Evolutionary conservation across 2,797 vertebrate genomes (phyloP), one percentile per base, ranked within the genome.

Genomic region (Gambelia wislizenii): DNA sequence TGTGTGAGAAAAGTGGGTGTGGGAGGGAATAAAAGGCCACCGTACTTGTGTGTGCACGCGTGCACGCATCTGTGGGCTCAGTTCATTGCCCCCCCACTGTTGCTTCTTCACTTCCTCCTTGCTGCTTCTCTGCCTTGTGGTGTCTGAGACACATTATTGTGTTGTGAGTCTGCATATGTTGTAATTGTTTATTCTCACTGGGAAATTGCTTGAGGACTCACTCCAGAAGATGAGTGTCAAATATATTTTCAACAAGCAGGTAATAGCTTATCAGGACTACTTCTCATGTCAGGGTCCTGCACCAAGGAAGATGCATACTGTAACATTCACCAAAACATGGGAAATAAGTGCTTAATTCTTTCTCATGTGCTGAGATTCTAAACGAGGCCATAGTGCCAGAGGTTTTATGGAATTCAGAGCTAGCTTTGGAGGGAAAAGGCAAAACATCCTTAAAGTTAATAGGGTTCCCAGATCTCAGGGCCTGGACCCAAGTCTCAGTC

Each of bases 201-300:
- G 16, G 6, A 0, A 9, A 52, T 75, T 80, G n/a, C 39, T 61
- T 81, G 54, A 85, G 18, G 14, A 61, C 67, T 56, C 86, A 22
- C 7, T 8, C 0, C 42, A 86, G 33, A 75, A 39, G 2, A 39
- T 77, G 89, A 54, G 67, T 2, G 2, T n/a, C 80, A 91, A 49
- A 47, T 84, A 90, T 36, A 70, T 87, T 27, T 87, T 13, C 64
- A 86, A 39, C 3, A 0, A 56, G 27, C 56, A 79, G 83, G 70
- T 39, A 87, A 59, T 77, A 59, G 88, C 22, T 47, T 91, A 74
- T 67, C 47, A 83, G 56, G 6, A n/a, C 27, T 88, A 33, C 70
- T 64, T 76, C 47, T 77, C 10, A 39, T 59, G 69, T 83, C 80
- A 88, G 49, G 47, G 18, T 82, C 16, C 36, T 75, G 7, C 75